Evolutionary conservation across 2,113 vertebrate genomes (phyloP).

Genomic region (Sprattus sprattus): DNA sequence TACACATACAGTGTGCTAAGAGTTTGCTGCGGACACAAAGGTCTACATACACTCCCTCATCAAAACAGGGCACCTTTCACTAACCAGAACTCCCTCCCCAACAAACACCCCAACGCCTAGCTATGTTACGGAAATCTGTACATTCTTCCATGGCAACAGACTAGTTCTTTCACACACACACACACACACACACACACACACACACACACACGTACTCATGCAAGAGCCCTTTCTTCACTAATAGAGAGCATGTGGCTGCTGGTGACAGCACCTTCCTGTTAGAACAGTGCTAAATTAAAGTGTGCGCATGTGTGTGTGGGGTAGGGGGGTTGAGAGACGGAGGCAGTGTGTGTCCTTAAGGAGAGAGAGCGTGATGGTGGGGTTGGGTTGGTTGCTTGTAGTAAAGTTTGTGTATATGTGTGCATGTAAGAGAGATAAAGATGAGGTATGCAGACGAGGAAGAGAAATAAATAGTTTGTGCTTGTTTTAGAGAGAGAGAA

Average conservation of each 20-base stretch:
- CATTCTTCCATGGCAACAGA: background rate
- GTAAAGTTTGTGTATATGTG: background rate
- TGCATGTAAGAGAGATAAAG: background rate
- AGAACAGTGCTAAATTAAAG: background rate
- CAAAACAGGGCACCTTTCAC: background rate
- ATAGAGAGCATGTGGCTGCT: constrained; percentile 2
- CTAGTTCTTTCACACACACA: background rate
- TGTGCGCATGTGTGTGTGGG: background rate
- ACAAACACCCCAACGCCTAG: background rate
- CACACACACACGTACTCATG: background rate
- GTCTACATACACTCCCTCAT: background rate
- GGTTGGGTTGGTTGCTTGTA: background rate
- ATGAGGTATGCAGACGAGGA: too few species aligned
- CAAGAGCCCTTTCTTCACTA: background rate
- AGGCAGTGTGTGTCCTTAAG: background rate
- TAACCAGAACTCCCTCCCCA: background rate
- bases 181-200: constrained; percentile 13
- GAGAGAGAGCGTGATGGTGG: background rate
- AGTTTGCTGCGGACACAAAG: background rate
- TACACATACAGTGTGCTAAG: background rate
- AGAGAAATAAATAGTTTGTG: background rate
- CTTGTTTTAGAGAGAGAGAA: background rate
- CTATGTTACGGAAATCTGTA: background rate
- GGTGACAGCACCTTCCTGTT: constrained; percentile 4
- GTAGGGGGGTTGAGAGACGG: background rate